Evolutionary conservation across 1,140 invertebrate genomes (phyloP), one percentile per base, ranked within the genome.

Genomic region (Drosophila equinoxialis): DNA sequence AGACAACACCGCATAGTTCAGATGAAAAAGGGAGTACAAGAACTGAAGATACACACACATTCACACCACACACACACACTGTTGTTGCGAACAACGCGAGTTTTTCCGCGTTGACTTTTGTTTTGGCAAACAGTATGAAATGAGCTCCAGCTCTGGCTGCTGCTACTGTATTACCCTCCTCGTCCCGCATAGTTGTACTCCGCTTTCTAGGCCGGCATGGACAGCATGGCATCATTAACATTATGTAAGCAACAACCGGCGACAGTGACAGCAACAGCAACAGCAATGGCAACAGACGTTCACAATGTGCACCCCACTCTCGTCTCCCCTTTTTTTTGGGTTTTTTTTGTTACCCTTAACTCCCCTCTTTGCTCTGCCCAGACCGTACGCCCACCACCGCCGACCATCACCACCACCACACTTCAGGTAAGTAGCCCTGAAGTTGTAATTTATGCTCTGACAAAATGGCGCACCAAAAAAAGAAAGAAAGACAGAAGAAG

Each of bases 361-460:
- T 51, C 45, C 55, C 2, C 10, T 39, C 37, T 13, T 39, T 13
- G 37, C 23, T 11, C 30, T 45, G 58, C 42, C 45, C 5, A 30
- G 30, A 30, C 57, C 65, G 72, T 64, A 30, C 61, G n/a, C 68
- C 60, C 51, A 70, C 13, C 20, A 20, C 23, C 23, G 23, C 3
- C 23, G 20, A 26, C 42, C 42, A 14, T 2, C 42, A 45, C 42
- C 42, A 14, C 42, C 45, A 51, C 45, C 45, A 51, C 45, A 51
- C 45, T 51, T 35, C 35, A 59, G 73, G 60, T 76, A 61, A 65
- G 58, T 80, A 80, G 70, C 77, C 81, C 74, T 87, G 83, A 79
- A 87, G 83, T 87, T 86, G 84, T 87, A 87, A 87, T 87, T 87
- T 89, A 87, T 89, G 83, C 83, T 87, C 66, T 62, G 69, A 86